A percentile compares a stretch with the other conserved stretches of the same genome.
phyloP scores from a whole-genome alignment of 2,113 vertebrate species.

The Sinocyclocheilus grahami region DNA sequence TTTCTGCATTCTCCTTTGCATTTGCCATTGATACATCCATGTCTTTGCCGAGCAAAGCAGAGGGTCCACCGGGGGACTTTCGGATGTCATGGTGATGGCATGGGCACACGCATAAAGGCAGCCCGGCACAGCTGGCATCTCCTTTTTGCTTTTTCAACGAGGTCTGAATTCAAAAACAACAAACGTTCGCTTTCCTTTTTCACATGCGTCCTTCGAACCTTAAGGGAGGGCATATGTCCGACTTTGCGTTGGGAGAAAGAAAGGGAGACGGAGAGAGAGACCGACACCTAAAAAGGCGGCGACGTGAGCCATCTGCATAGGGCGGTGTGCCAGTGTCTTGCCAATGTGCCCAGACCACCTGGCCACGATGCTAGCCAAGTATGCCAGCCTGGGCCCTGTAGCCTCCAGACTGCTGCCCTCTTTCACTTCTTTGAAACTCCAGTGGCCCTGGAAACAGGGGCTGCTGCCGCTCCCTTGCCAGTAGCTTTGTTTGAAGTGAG shows the following conservation, averaged over 20 bases:
- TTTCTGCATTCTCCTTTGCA: not conserved
- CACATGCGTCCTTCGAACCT: slow-evolving; percentile 61
- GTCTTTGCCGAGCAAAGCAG: not conserved
- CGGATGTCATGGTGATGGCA: slow-evolving; percentile 51
- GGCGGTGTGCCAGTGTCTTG: slow-evolving; percentile 89
- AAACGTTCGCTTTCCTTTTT: slow-evolving; percentile 4
- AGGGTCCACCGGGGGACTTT: slow-evolving; percentile 26
- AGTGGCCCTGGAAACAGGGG: slow-evolving; percentile 75
- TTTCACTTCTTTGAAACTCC: slow-evolving; percentile 81
- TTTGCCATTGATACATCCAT: slow-evolving; percentile 14
- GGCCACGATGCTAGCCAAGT: slow-evolving; percentile 86
- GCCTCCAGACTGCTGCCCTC: slow-evolving; percentile 84
- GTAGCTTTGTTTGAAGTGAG: slow-evolving; percentile 79
- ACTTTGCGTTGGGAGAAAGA: slow-evolving; percentile 43
- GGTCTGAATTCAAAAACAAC: slow-evolving; percentile 35
- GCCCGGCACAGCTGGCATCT: slow-evolving; percentile 56
- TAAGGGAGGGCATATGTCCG: slow-evolving; percentile 65
- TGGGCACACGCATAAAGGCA: slow-evolving; percentile 49
- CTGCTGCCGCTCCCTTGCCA: slow-evolving; percentile 75
- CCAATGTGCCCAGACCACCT: slow-evolving; percentile 95
- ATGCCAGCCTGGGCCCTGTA: slow-evolving; percentile 84
- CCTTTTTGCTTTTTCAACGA: not conserved
- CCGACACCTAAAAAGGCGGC: slow-evolving; percentile 58
- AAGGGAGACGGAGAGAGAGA: slow-evolving; percentile 8
- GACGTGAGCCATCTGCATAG: slow-evolving; percentile 89